Evolutionary conservation across 2,797 vertebrate species (phyloP), one percentile per base, ranked within the genome.

Genomic region (Neomorphus geoffroyi): DNA sequence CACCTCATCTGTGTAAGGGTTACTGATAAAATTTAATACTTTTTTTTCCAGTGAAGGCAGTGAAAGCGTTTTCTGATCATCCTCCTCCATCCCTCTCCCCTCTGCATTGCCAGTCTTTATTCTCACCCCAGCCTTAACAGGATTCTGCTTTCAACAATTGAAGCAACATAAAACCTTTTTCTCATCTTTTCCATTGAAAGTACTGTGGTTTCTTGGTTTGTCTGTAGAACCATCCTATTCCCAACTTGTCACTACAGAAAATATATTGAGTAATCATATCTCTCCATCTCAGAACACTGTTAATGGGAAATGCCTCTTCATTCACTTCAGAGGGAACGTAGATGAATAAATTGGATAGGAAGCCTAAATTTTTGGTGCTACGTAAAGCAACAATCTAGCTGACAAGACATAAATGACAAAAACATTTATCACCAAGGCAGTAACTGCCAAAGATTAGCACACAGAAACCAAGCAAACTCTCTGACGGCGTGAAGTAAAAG

Each of bases 351-450:
- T 46, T 18, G 67, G 45, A 41, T 7, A 33, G 19, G 45, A 73
- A 80, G 17, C 24, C 65, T 58, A 41, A 46, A 88, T 78, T 74
- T 80, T 80, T 77, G 18, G 51, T 78, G n/a, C 39, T 43, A 27
- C 15, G 7, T 23, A 74, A 66, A 50, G 45, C 58, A 73, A 27
- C 8, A 30, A n/a, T 56, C 57, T 73, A 41, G 22, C 45, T 46
- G 50, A 88, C 0, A 0, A 88, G 24, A n/a, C n/a, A n/a, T n/a
- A n/a, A n/a, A n/a, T n/a, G 53, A 61, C 9, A 39, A 43, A 39
- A 46, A 4, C 5, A 24, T 75, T 81, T 84, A 37, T 21, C 33
- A 57, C 37, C 1, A 4, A 19, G 41, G 51, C 14, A 46, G n/a
- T 16, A 60, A 54, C 26, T 79, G n/a, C 41, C 57, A 65, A 79